phyloP scores from a whole-genome alignment of 1,140 invertebrate species.

The Periplaneta americana region DNA sequence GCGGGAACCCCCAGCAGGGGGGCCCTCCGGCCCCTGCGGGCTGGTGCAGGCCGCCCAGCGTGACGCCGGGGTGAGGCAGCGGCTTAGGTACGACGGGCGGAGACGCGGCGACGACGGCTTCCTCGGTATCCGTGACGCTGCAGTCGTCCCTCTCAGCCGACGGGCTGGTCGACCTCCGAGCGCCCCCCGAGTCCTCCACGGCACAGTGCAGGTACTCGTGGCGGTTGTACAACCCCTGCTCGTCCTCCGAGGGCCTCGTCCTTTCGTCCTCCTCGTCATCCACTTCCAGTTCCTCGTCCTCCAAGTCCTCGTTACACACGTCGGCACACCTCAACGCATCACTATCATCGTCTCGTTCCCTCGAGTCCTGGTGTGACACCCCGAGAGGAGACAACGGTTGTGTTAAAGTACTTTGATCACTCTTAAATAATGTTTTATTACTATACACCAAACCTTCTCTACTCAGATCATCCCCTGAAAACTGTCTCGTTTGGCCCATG shows the following conservation, averaged over 20 bases:
- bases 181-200: background rate
- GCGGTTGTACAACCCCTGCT: background rate
- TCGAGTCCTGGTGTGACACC: background rate
- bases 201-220: background rate
- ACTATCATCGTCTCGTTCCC: background rate
- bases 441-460: background rate
- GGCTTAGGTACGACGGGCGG: background rate
- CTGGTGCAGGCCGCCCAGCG: background rate
- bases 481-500: background rate
- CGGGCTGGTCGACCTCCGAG: background rate
- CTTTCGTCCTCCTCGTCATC: background rate
- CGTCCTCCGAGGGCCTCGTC: background rate
- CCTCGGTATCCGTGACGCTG: too few relatives aligned
- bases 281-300: background rate
- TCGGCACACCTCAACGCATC: background rate
- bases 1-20: background rate
- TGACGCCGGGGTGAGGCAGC: background rate
- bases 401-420: background rate
- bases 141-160: background rate
- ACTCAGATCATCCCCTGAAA: background rate
- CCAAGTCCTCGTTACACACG: background rate
- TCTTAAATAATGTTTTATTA: background rate
- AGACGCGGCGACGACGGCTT: too few relatives aligned
- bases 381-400: background rate
- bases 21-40: background rate